Conservation (phyloP, 2,113 vertebrate species). For the Oreochromis niloticus region DNA sequence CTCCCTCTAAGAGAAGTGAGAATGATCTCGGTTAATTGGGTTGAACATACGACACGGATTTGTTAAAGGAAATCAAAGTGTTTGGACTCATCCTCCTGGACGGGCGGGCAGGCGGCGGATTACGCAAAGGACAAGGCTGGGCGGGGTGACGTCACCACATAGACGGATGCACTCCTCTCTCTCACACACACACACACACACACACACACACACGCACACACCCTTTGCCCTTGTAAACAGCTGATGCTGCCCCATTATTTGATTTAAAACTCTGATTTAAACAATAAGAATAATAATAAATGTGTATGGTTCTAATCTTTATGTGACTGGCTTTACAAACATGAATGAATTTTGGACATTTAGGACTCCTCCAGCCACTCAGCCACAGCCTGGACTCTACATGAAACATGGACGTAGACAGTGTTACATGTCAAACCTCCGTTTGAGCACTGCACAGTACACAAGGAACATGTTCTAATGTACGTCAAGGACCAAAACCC, state of each 20-base stretch:
- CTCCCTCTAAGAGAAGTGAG: background rate
- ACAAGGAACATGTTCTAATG: accelerated
- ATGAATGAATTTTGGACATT: background rate
- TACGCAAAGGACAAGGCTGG: constrained; percentile 16
- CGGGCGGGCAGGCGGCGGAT: constrained; percentile 13
- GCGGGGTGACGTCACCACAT: constrained; percentile 62
- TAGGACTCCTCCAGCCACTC: background rate
- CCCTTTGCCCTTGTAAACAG: constrained; percentile 21
- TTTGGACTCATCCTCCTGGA: constrained; percentile 44
- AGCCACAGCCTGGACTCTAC: background rate
- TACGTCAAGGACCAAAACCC: background rate
- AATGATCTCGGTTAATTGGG: background rate
- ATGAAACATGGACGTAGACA: background rate
- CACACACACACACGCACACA: accelerated
- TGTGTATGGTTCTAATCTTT: background rate
- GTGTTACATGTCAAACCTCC: background rate
- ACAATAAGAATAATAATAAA: accelerated
- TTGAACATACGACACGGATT: background rate
- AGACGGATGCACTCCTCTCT: constrained; percentile 24
- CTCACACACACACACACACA: accelerated
- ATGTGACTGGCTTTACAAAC: background rate
- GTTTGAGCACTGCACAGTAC: background rate
- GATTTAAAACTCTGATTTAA: background rate
- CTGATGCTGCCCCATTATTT: background rate
- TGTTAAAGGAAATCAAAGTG: constrained; percentile 8